Percentiles rank a stretch among this genome's conserved stretches.
phyloP scores from a whole-genome alignment of 2,888 invertebrate species.

The Torymus aiolomorphi region DNA sequence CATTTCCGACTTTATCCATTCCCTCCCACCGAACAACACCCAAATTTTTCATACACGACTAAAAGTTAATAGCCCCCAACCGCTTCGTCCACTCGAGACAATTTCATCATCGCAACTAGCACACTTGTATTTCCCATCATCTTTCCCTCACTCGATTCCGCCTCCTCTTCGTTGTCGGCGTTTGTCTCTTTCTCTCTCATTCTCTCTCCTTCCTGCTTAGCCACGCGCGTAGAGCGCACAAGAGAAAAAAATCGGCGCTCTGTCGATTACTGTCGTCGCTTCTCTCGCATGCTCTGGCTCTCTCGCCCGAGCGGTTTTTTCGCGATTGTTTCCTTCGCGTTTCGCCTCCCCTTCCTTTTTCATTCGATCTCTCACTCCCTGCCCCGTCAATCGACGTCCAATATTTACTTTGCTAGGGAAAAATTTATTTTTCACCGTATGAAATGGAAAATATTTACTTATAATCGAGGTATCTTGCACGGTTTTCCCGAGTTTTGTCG shows the following conservation, averaged over 20 bases:
- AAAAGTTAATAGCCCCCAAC: no score
- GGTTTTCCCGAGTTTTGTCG: background rate
- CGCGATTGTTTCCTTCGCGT: background rate
- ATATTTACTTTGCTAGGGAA: slow-evolving; percentile 38
- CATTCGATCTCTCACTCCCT: background rate
- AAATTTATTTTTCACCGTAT: slow-evolving; percentile 28
- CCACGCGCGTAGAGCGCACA: no score
- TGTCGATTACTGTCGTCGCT: background rate
- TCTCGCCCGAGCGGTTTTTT: background rate
- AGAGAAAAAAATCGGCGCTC: background rate
- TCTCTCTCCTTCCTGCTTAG: no score
- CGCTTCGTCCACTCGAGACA: background rate
- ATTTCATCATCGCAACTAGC: background rate
- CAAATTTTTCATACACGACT: no score
- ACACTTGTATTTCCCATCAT: background rate
- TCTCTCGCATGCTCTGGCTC: background rate
- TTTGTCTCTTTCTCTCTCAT: no score
- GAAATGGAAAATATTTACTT: slow-evolving; percentile 35
- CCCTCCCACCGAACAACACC: background rate
- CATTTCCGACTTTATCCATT: background rate
- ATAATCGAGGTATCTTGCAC: slow-evolving; percentile 7
- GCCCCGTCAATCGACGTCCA: background rate
- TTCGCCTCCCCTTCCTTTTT: slow-evolving; percentile 4
- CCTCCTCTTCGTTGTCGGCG: no score
- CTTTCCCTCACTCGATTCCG: no score